Evolutionary conservation across 2,113 vertebrate genomes (phyloP).

Genomic region (Psephotus haematonotus): DNA sequence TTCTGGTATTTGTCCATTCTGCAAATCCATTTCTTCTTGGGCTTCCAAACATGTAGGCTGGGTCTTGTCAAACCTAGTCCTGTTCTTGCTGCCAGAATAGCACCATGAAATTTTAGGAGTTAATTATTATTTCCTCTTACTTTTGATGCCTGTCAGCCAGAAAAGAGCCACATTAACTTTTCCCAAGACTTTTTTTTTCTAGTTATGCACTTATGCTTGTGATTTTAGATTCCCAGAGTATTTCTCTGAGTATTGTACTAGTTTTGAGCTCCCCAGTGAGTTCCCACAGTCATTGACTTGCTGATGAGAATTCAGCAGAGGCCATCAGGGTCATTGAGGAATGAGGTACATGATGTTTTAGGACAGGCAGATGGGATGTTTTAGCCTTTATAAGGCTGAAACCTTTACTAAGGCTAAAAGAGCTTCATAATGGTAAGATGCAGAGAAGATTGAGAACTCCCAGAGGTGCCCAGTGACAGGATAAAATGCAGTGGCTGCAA

Average conservation of each 20-base stretch:
- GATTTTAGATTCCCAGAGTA: neutral
- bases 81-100: neutral
- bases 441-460: neutral
- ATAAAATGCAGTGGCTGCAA: neutral
- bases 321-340: neutral
- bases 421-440: neutral
- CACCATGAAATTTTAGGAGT: neutral
- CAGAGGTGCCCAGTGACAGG: neutral
- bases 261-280: neutral
- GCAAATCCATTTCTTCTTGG: neutral
- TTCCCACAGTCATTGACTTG: neutral
- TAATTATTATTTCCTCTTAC: neutral
- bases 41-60: neutral
- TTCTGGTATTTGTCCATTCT: slow-evolving; percentile 54
- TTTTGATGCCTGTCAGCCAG: neutral
- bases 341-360: neutral
- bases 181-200: neutral
- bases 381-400: neutral
- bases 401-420: neutral
- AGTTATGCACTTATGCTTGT: neutral
- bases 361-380: neutral
- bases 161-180: neutral
- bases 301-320: neutral
- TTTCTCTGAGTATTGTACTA: neutral
- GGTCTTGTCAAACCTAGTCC: neutral